Conservation (phyloP, 2,888 invertebrate species). For the Oasisia sp. region DNA sequence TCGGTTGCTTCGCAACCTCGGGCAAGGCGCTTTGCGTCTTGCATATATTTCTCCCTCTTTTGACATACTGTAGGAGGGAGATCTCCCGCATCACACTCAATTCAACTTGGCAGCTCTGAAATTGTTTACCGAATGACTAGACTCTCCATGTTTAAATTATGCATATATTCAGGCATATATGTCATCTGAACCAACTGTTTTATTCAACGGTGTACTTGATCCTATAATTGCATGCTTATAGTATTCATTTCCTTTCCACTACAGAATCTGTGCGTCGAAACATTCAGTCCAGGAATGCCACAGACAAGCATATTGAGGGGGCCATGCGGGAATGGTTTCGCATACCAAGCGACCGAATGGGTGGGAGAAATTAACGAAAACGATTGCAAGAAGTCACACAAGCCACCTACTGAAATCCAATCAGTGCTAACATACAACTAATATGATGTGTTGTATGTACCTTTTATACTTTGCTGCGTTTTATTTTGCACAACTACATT, state of each 20-base stretch:
- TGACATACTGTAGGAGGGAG: no score
- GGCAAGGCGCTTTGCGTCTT: no score
- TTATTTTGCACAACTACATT: no score
- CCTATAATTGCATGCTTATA: background rate
- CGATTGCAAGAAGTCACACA: conserved; percentile 18
- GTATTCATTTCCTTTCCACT: conserved; percentile 10
- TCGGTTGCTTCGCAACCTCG: no score
- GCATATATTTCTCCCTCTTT: no score
- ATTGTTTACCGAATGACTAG: no score
- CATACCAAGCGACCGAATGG: conserved; percentile 10
- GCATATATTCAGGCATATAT: background rate
- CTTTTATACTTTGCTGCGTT: no score
- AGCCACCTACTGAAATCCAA: background rate
- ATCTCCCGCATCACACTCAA: no score
- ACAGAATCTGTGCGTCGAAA: conserved; percentile 2
- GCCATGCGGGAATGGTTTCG: conserved; percentile 17
- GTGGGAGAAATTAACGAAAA: background rate
- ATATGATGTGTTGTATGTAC: no score
- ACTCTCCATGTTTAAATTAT: background rate
- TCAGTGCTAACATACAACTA: no score
- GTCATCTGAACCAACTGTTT: background rate
- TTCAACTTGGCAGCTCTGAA: no score
- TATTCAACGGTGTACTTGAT: background rate
- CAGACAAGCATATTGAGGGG: background rate
- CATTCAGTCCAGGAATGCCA: background rate